Base-by-base conservation (phyloP, 2,888 invertebrate species). In the Alsophila aescularia region DNA sequence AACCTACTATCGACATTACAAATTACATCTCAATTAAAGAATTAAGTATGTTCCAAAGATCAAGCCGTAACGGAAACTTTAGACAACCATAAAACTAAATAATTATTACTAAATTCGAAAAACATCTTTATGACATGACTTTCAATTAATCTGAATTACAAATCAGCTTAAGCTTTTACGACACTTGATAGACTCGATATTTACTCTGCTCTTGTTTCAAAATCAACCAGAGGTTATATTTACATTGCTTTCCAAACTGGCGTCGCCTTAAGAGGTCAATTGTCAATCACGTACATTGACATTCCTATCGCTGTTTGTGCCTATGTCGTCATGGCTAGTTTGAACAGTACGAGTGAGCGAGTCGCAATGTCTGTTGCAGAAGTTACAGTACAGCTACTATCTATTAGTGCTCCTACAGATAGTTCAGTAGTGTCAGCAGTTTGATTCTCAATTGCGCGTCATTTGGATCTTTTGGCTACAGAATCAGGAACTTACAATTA, bases 201-300 rank as follows among this genome's bases (percentile, higher is more conserved):
- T 57, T 52, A 54, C 62, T 58, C 50, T 66, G 59, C 65, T 67
- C 66, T 70, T 67, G 58, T 65, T 72, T 64, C 61, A 41, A 51
- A 62, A 55, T 62, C 47, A 50, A 47, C 48, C 39, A 37, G 64
- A 59, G 68, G 67, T 70, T 62, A 62, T 75, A 54, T 76, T 75
- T 76, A 67, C 66, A 58, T 57, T 70, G 70, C 66, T 71, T 70
- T 74, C 55, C 36, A 67, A 60, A 60, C 53, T 44, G 65, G 57
- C 73, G 48, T 65, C 73, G 66, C 78, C 80, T 83, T 80, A 79
- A 79, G 73, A 81, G 78, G 79, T 79, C 80, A 81, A 74, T 79
- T 79, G 79, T 79, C 80, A 79, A 81, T 78, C 75, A 73, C 73
- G 70, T 69, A 70, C 72, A 75, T 78, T 79, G 81, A 79, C 81